Conservation (phyloP, 2,888 invertebrate genomes). For the Hymenopus coronatus region DNA sequence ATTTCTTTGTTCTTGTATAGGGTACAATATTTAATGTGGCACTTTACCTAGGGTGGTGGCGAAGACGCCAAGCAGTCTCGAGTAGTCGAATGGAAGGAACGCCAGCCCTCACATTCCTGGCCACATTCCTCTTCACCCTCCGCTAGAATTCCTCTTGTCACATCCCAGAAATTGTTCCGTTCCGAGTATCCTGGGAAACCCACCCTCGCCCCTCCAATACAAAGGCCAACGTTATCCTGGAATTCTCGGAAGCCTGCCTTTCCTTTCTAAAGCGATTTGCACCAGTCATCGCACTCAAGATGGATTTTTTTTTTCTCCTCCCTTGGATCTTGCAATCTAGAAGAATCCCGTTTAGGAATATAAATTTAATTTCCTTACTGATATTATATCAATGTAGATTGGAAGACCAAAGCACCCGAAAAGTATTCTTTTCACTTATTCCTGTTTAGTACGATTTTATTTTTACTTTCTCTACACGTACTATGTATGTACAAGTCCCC, state of each 20-base stretch:
- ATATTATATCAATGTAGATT: not conserved
- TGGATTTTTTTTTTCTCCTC: not conserved
- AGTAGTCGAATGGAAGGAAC: not conserved
- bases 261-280: not conserved
- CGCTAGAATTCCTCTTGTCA: constrained; percentile 28
- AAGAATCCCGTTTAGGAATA: not conserved
- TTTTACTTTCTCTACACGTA: too few relatives aligned
- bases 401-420: too few relatives aligned
- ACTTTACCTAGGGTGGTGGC: not conserved
- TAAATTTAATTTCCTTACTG: not conserved
- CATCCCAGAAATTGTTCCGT: constrained; percentile 21
- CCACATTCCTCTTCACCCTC: constrained; percentile 11
- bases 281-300: not conserved
- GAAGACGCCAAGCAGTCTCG: constrained; percentile 17
- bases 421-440: too few relatives aligned
- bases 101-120: constrained; percentile 7
- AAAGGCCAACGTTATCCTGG: not conserved
- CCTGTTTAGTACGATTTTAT: too few relatives aligned
- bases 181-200: constrained; percentile 14
- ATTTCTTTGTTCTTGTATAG: not conserved
- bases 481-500: too few relatives aligned
- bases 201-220: not conserved
- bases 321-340: not conserved
- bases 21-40: not conserved
- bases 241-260: not conserved